Base-by-base conservation (phyloP, 2,888 invertebrate species). In the Agrochola circellaris region DNA sequence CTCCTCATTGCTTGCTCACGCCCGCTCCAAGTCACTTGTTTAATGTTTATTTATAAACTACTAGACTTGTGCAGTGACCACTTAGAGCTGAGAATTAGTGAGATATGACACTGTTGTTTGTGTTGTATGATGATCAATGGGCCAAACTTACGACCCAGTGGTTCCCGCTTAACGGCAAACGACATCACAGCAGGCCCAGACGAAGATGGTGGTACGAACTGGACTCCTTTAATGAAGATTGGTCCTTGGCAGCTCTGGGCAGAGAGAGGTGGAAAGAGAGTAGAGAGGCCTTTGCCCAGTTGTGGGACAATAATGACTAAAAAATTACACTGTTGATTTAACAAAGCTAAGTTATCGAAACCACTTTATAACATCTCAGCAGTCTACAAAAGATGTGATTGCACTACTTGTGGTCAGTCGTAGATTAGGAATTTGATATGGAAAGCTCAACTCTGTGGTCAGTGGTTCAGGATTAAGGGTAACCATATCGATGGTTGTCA, bases 21-120 rank as follows among this genome's bases (percentile, higher is more conserved):
- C 45, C 54, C 34, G 62, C 64, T 73, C 66, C 69, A 61, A 84
- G 82, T 66, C 65, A 69, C 69, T 84, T 82, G 83, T 73, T 84
- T 70, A 75, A 82, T 82, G 86, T 84, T 82, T 84, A 84, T 82
- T 84, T 85, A 77, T 84, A 84, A 85, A 82, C 82, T 75, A 77
- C 62, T 84, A 73, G 38, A 73, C 69, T 73, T 51, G 60, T 56
- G 51, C 42, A 72, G 20, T 65, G 51, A 26, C 65, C 56, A 71
- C 64, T 83, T 69, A 64, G 61, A 69, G 26, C 38, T 38, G 26
- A 7, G 6, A 73, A 77, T 77, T 34, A 38, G 15, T 68, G 17
- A 72, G 71, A 72, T 69, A 56, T 51, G 67, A 23, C 62, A 71
- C 23, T 56, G 45, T 45, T 15, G 45, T 45, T 15, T 45, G 45